These are phyloP conservation scores for Ceratosolen fusciceps DNA, from an alignment of 1,140 invertebrate genomes.

Conservation along the genomic window DNA sequence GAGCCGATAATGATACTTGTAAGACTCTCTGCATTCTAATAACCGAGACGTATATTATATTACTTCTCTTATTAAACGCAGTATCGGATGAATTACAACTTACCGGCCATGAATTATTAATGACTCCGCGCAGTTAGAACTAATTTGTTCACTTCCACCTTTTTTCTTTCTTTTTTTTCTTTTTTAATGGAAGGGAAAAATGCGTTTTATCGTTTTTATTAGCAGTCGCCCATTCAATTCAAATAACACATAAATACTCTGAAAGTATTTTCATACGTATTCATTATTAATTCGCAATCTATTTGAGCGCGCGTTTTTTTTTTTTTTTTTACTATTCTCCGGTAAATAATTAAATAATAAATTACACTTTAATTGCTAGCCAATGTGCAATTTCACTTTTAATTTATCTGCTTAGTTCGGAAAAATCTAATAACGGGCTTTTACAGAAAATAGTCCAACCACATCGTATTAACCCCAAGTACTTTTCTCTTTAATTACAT, in stretches of 20 bases:
- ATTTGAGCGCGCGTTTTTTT: too few species aligned
- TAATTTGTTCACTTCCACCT: conserved; percentile 5
- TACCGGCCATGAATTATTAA: conserved; percentile 30
- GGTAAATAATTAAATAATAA: background rate
- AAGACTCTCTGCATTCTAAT: background rate
- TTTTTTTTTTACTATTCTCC: too few species aligned
- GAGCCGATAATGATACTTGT: background rate
- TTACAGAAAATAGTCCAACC: background rate
- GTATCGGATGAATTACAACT: background rate
- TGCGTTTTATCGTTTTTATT: too few species aligned
- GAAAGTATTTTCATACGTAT: too few species aligned
- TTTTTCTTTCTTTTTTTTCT: too few species aligned
- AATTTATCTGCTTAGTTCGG: background rate
- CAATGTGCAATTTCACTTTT: background rate
- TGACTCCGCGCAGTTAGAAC: background rate
- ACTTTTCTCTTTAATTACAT: conserved; percentile 17
- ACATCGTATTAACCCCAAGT: background rate
- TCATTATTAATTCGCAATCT: too few species aligned
- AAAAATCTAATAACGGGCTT: background rate
- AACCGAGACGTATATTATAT: conserved; percentile 4
- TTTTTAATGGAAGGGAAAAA: too few species aligned
- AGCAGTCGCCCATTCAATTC: background rate
- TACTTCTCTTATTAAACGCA: background rate
- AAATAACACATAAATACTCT: too few species aligned
- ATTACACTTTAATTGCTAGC: background rate